phyloP scores from a whole-genome alignment of 92 coral and sea anemone genomes.

The Diadumene lineata region DNA sequence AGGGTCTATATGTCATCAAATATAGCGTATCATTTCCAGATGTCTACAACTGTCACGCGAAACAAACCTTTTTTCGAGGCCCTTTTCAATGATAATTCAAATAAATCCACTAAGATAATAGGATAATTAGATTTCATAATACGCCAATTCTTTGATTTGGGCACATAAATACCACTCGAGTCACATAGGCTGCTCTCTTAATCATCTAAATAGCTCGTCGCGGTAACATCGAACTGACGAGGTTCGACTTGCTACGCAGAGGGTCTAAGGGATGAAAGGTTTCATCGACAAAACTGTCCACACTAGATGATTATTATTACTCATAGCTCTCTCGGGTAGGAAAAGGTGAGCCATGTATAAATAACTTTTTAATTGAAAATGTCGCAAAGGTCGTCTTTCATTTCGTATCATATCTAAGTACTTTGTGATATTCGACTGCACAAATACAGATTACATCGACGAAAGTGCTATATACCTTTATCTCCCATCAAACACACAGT shows the following conservation, averaged over 20 bases:
- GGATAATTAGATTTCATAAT: conserved; percentile 16
- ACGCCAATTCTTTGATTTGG: conserved; percentile 3
- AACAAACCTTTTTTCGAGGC: neutral
- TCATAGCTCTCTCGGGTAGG: neutral
- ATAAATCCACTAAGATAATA: conserved; percentile 17
- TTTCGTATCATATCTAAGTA: neutral
- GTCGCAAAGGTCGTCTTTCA: neutral
- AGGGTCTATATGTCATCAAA: conserved; percentile 25
- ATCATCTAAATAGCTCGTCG: conserved; percentile 5
- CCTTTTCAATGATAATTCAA: conserved; percentile 9
- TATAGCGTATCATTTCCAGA: conserved; percentile 16
- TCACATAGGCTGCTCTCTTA: neutral
- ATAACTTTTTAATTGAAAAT: neutral
- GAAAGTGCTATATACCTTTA: neutral
- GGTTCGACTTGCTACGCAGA: neutral
- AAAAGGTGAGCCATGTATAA: conserved; percentile 1
- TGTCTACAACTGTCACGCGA: conserved; percentile 34
- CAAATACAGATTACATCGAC: neutral
- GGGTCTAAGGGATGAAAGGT: neutral
- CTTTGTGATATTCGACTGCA: neutral
- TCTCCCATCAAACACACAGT: neutral
- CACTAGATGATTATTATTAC: neutral
- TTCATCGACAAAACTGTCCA: conserved; percentile 1
- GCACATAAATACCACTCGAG: neutral
- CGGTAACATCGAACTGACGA: neutral